Conservation (phyloP, 2,797 vertebrate species). For the Spatula clypeata region DNA sequence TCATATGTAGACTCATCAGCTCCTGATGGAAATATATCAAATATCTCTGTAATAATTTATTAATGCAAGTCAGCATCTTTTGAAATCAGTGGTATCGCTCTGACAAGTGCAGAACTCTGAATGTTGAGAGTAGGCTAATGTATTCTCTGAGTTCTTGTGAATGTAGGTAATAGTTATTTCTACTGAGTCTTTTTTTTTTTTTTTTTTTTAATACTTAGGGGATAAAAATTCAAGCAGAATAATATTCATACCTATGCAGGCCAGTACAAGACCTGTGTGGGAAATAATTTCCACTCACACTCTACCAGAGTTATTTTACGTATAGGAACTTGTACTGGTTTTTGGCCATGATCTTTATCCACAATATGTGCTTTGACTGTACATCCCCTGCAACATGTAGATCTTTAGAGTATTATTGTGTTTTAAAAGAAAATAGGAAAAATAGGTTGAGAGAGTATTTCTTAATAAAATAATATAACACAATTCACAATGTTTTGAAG, state of each 20-base stretch:
- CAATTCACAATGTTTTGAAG: not conserved
- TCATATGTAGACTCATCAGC: slow-evolving; percentile 43
- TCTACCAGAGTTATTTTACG: not conserved
- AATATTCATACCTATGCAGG: not conserved
- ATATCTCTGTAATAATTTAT: slow-evolving; percentile 76
- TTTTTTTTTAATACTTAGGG: not conserved
- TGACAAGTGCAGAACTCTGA: not conserved
- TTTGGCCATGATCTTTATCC: not conserved
- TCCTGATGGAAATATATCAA: slow-evolving; percentile 49
- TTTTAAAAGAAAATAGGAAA: slow-evolving; percentile 40
- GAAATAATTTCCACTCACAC: not conserved
- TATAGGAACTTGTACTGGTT: not conserved
- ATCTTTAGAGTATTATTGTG: not conserved
- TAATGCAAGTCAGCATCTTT: slow-evolving; percentile 56
- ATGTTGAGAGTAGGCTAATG: slow-evolving; percentile 41
- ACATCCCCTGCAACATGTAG: not conserved
- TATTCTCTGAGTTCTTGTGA: slow-evolving; percentile 19
- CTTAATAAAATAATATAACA: slow-evolving; percentile 8
- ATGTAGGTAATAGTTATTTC: slow-evolving; percentile 28
- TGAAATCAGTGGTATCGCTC: slow-evolving; percentile 16
- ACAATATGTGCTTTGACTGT: not conserved
- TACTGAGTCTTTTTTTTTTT: not conserved
- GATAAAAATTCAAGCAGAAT: not conserved
- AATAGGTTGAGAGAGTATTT: slow-evolving; percentile 33
- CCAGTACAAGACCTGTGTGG: not conserved